Conservation (phyloP, 2,888 invertebrate genomes). For the Cheiracanthium punctorium region DNA sequence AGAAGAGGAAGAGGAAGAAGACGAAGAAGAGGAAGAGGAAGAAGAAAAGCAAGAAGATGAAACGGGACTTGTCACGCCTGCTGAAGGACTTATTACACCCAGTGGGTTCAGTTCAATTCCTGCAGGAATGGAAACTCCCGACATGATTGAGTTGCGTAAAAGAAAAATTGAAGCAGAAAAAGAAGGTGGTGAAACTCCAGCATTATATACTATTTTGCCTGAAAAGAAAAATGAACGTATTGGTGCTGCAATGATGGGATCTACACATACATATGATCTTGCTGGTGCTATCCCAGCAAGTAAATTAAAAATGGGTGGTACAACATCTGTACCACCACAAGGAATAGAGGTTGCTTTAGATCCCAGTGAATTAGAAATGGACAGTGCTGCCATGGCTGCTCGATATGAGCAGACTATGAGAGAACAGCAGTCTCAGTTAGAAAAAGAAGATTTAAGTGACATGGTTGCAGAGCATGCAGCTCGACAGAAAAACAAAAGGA, state of each 20-base stretch:
- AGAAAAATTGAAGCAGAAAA: constrained; percentile 96
- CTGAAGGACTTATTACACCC: constrained; percentile 91
- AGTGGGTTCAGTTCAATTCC: constrained; percentile 93
- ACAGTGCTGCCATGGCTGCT: constrained; percentile 95
- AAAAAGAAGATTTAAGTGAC: constrained; percentile 96
- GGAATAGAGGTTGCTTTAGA: constrained; percentile 94
- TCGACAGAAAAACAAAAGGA: constrained; percentile 95
- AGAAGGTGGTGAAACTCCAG: constrained; percentile 96
- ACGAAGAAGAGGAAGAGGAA: constrained; percentile 78
- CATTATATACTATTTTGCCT: constrained; percentile 94
- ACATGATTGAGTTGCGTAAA: constrained; percentile 97
- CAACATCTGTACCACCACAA: constrained; percentile 72
- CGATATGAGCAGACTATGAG: constrained; percentile 96
- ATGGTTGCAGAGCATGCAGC: constrained; percentile 99
- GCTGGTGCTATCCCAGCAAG: constrained; percentile 78
- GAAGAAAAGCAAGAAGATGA: constrained; percentile 80
- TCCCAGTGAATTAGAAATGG: constrained; percentile 97
- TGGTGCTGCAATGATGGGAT: constrained; percentile 92
- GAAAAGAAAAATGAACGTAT: constrained; percentile 94
- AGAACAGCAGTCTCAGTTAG: constrained; percentile 90
- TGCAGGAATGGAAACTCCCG: constrained; percentile 97
- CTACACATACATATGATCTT: constrained; percentile 98
- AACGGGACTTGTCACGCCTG: constrained; percentile 92
- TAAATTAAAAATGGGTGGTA: constrained; percentile 48
- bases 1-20: constrained; percentile 80